Evolutionary conservation across 2,797 vertebrate genomes (phyloP).

Genomic region (Harpagifer antarcticus): DNA sequence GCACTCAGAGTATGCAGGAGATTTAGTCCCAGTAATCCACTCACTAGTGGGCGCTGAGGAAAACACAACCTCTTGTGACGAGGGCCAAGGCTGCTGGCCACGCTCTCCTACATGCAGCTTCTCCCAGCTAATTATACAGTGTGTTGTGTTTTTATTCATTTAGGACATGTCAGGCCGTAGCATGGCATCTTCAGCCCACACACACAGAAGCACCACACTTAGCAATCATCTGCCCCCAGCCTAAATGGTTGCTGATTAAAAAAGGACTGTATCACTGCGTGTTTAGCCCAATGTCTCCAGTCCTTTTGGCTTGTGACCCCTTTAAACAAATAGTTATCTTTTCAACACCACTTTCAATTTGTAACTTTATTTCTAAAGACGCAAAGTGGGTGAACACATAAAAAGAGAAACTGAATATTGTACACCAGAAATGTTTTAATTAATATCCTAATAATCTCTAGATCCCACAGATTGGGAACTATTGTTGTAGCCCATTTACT

Average conservation of each 20-base stretch:
- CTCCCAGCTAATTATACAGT: constrained; percentile 45
- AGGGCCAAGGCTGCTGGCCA: constrained; percentile 28
- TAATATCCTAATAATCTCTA: not conserved
- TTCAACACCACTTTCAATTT: not conserved
- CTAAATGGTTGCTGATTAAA: not conserved
- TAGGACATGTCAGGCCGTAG: constrained; percentile 20
- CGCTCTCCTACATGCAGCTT: constrained; percentile 27
- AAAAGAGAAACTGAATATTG: not conserved
- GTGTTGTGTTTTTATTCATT: constrained; percentile 47
- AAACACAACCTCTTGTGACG: constrained; percentile 68
- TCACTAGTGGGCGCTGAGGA: constrained; percentile 75
- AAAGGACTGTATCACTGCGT: not conserved
- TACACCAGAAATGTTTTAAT: not conserved
- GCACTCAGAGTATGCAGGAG: constrained; percentile 84
- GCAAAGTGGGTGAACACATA: not conserved
- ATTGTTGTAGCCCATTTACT: not conserved
- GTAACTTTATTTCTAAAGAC: not conserved
- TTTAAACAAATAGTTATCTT: not conserved
- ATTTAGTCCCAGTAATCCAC: constrained; percentile 87
- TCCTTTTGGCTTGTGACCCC: not conserved
- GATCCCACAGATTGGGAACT: not conserved
- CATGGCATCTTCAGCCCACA: constrained; percentile 9
- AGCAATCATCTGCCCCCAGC: not conserved
- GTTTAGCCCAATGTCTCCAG: not conserved
- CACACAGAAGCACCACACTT: not conserved